phyloP scores from a whole-genome alignment of 1,140 invertebrate genomes.

The Rhyacophila brunnea region DNA sequence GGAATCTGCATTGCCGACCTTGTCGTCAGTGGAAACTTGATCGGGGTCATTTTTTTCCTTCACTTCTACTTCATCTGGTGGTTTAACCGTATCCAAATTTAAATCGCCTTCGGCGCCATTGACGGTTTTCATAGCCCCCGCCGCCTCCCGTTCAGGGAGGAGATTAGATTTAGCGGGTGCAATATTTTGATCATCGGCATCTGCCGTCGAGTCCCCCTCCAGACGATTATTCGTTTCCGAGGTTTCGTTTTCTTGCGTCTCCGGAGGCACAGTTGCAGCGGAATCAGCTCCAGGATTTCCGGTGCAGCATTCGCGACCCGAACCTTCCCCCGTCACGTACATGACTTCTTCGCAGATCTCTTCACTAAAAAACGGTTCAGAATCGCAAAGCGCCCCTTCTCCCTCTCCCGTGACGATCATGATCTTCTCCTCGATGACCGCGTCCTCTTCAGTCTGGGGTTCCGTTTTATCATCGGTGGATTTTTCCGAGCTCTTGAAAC shows the following conservation, averaged over 20 bases:
- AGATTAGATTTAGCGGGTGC: slow-evolving; percentile 17
- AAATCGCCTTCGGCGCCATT: slow-evolving; percentile 26
- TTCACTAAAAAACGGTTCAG: slow-evolving; percentile 58
- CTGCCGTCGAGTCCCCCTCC: slow-evolving; percentile 5
- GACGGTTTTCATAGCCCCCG: slow-evolving; percentile 12
- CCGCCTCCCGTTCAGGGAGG: background rate
- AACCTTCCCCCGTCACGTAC: slow-evolving; percentile 70
- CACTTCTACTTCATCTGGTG: slow-evolving; percentile 10
- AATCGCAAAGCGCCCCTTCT: slow-evolving; percentile 69
- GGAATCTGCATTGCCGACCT: background rate
- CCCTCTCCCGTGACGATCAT: slow-evolving; percentile 73
- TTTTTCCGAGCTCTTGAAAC: slow-evolving; percentile 10
- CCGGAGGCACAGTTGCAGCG: background rate
- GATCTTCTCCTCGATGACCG: slow-evolving; percentile 71
- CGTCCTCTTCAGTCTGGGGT: slow-evolving; percentile 56
- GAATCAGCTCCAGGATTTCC: slow-evolving; percentile 55
- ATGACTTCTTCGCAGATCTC: slow-evolving; percentile 71
- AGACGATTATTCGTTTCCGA: slow-evolving; percentile 32
- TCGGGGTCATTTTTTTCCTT: slow-evolving; percentile 4
- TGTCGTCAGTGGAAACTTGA: too few relatives aligned
- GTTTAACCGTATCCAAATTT: slow-evolving; percentile 22
- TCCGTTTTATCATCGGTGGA: slow-evolving; percentile 11
- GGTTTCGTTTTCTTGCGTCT: slow-evolving; percentile 8
- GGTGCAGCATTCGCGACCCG: slow-evolving; percentile 67
- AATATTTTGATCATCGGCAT: slow-evolving; percentile 9